phyloP scores from a whole-genome alignment of 1,140 invertebrate species.

The Macrobrachium nipponense region DNA sequence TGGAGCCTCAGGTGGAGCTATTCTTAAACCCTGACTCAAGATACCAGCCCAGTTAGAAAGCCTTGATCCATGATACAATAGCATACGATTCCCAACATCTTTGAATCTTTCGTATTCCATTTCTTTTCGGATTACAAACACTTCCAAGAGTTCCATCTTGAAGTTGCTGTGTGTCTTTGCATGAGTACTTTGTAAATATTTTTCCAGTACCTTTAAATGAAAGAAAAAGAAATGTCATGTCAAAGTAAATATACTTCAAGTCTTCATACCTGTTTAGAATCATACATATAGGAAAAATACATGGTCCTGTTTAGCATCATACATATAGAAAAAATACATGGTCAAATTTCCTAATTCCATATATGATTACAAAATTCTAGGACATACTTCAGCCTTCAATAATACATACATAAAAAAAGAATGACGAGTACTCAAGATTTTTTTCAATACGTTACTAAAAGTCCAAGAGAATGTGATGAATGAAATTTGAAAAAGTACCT shows the following conservation, averaged over 20 bases:
- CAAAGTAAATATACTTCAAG: too few species aligned
- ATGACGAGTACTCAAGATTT: too few species aligned
- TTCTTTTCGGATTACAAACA: slow-evolving; percentile 66
- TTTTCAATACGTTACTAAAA: too few species aligned
- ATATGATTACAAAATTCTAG: neutral
- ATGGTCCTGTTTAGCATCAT: too few species aligned
- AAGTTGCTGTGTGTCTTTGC: slow-evolving; percentile 69
- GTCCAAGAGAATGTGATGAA: too few species aligned
- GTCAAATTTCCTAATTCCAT: neutral
- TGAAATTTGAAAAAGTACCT: slow-evolving; percentile 43
- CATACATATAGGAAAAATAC: slow-evolving; percentile 13
- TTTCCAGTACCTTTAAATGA: slow-evolving; percentile 68
- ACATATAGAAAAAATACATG: slow-evolving; percentile 15
- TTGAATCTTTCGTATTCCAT: slow-evolving; percentile 65
- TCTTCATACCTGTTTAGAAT: too few species aligned
- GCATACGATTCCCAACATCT: slow-evolving; percentile 66
- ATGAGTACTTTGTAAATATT: slow-evolving; percentile 69
- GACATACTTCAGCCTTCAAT: too few species aligned
- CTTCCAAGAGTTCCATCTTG: slow-evolving; percentile 68
- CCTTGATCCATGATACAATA: slow-evolving; percentile 76
- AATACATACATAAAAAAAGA: too few species aligned
- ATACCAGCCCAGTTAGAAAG: slow-evolving; percentile 75
- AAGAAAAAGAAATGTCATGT: neutral
- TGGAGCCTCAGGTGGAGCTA: slow-evolving; percentile 73
- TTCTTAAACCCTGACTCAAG: slow-evolving; percentile 74